Percentiles rank a stretch among this genome's conserved stretches.
phyloP scores from a whole-genome alignment of 2,797 vertebrate species.

The Liasis olivaceus region DNA sequence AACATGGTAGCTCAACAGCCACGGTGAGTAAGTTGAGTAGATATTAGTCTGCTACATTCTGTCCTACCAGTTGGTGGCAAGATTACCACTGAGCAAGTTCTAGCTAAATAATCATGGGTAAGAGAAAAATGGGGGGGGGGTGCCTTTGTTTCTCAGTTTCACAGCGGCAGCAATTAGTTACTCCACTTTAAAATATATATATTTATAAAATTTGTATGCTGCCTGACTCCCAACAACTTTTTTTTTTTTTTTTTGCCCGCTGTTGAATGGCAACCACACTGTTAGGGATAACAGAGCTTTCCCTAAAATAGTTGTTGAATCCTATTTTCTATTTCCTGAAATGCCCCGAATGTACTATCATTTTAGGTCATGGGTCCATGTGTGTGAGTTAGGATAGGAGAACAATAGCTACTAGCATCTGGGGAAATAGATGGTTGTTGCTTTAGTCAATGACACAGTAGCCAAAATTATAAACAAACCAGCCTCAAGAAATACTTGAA shows the following conservation, averaged over 20 bases:
- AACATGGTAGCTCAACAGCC: not conserved
- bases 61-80: not conserved
- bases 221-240: not conserved
- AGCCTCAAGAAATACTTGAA: not conserved
- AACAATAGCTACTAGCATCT: not conserved
- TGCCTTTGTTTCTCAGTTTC: not conserved
- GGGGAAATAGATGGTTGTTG: not conserved
- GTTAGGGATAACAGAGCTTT: not conserved
- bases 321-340: not conserved
- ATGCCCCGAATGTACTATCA: not conserved
- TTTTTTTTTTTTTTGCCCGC: not conserved
- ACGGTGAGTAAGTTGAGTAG: not conserved
- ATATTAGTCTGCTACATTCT: not conserved
- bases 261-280: not conserved
- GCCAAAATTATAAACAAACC: not conserved
- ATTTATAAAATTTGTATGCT: not conserved
- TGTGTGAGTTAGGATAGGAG: not conserved
- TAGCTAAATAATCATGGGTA: not conserved
- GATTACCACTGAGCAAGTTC: not conserved
- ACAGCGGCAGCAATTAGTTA: not conserved
- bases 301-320: not conserved
- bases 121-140: not conserved
- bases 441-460: not conserved
- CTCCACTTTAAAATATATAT: not conserved
- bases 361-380: not conserved